Evolutionary conservation across 2,113 vertebrate species (phyloP).

Genomic region (Zapornia atra): DNA sequence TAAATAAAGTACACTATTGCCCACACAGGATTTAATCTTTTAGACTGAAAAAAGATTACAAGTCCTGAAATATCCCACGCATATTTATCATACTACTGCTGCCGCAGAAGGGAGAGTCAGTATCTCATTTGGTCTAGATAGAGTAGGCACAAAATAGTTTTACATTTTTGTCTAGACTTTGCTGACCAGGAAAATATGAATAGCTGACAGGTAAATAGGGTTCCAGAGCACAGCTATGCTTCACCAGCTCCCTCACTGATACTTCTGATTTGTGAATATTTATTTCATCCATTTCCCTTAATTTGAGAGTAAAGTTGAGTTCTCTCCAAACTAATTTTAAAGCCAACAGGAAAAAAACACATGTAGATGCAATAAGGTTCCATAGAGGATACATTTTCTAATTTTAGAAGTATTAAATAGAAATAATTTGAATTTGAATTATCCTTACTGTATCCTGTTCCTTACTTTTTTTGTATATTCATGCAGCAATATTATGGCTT

Average conservation of each 20-base stretch:
- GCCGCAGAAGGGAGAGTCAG: background rate
- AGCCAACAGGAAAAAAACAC: background rate
- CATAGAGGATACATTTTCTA: background rate
- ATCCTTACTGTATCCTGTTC: background rate
- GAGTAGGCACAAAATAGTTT: background rate
- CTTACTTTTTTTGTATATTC: background rate
- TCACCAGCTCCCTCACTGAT: background rate
- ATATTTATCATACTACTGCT: background rate
- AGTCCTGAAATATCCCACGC: background rate
- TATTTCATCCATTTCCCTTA: background rate
- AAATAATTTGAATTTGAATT: background rate
- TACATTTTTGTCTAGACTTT: background rate
- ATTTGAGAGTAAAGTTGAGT: background rate
- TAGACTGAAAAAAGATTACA: background rate
- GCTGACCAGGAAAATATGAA: background rate
- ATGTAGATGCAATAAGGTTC: background rate
- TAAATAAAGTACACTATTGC: constrained; percentile 7
- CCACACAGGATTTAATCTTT: constrained; percentile 27
- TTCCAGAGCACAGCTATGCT: background rate
- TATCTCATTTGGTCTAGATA: background rate
- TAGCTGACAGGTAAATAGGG: background rate
- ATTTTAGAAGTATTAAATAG: background rate
- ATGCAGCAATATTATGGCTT: background rate
- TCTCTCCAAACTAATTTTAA: background rate
- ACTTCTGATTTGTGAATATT: background rate